Base-by-base conservation (phyloP, 2,113 vertebrate genomes). In the Cichladusa arquata region DNA sequence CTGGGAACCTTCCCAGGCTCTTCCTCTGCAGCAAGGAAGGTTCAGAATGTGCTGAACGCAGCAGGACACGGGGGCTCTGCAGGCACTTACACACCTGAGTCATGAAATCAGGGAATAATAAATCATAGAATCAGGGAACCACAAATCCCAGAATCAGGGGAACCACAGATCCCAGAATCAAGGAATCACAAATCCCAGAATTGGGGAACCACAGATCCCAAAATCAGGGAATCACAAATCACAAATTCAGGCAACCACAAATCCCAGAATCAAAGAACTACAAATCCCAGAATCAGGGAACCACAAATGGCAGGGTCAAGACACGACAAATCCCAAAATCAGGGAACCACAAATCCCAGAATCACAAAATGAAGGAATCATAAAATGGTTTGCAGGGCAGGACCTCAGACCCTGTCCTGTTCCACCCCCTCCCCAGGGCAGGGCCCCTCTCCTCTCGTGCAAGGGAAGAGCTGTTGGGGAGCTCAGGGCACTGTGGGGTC, bases 31-130 rank as follows among this genome's bases (percentile, higher is more conserved):
- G 0, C 12, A 31, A 22, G 15, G 11, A 19, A 11, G 25, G 4
- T 14, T 51, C 12, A 2, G 25, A 26, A 44, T 0, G 0, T 14
- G 17, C 6, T n/a, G 53, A 57, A 8, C 23, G 15, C 56, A 15
- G 4, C 13, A 25, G n/a, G 45, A 26, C 20, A 44, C 2, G 0
- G 18, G n/a, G 28, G 3, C 8, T 58, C 33, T 56, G 53, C 3
- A 16, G 38, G 29, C 4, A 11, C 23, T n/a, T 4, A 26, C 45
- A 24, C 12, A 11, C 24, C 67, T 19, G 14, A 29, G n/a, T 2
- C 33, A 6, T 5, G 2, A 9, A 26, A 34, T 11, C 29, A 25
- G 40, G 33, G 51, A 56, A 45, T 2, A 2, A 29, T 2, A 23
- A 22, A 5, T 28, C 36, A 8, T 12, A 36, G 8, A 8, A 40